These are phyloP conservation scores for Drosophila mettleri DNA, from an alignment of 2,888 invertebrate genomes.

Conservation along the genomic window DNA sequence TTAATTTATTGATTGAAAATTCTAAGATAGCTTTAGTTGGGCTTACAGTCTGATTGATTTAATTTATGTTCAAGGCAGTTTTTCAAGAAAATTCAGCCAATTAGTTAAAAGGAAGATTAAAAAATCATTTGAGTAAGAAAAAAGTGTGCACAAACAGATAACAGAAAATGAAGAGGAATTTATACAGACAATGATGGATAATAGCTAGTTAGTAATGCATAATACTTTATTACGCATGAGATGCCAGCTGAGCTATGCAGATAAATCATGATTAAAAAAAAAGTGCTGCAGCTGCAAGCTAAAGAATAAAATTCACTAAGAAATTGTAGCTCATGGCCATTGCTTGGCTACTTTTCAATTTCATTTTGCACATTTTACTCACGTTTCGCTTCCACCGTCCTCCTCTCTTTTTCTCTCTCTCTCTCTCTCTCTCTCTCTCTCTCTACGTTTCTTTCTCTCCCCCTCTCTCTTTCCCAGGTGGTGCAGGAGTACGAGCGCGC, in stretches of 20 bases:
- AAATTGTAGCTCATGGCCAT: conserved; percentile 25
- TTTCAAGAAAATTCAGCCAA: background rate
- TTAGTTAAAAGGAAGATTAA: conserved; percentile 3
- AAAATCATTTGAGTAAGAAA: background rate
- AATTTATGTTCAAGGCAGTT: background rate
- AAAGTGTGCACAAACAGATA: conserved; percentile 2
- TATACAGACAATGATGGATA: conserved; percentile 5
- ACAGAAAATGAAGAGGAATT: background rate
- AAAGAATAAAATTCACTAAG: conserved; percentile 23
- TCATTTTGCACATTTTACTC: conserved; percentile 40
- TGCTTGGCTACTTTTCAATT: conserved; percentile 41
- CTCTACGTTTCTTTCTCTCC: conserved; percentile 1
- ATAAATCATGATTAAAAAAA: conserved; percentile 25
- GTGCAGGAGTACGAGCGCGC: conserved; percentile 98
- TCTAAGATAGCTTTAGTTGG: background rate
- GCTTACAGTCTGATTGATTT: background rate
- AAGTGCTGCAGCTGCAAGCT: background rate
- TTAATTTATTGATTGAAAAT: background rate
- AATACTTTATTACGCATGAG: conserved; percentile 4
- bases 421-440: background rate
- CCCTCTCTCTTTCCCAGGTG: conserved; percentile 87
- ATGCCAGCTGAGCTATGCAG: conserved; percentile 4
- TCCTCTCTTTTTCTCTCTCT: background rate
- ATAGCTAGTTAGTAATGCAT: conserved; percentile 9
- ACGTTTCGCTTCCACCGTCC: background rate